phyloP scores from a whole-genome alignment of 1,140 invertebrate genomes.

The Drosophila pachea region DNA sequence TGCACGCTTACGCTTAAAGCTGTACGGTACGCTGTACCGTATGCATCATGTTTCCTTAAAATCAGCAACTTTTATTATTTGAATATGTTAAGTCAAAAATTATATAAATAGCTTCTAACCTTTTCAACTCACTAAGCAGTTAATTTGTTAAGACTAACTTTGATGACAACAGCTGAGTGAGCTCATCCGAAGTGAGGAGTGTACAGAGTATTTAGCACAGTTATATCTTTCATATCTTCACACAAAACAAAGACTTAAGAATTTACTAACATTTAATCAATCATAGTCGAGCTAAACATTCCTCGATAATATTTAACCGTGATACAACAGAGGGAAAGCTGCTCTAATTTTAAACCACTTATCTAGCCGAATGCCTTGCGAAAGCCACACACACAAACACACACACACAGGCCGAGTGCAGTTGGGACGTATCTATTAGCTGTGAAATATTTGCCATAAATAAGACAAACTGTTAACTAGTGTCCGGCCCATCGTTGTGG shows the following conservation, averaged over 20 bases:
- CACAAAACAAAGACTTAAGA: neutral
- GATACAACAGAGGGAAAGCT: conserved; percentile 46
- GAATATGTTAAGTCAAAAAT: too few species aligned
- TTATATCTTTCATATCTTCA: conserved; percentile 19
- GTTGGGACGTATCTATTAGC: conserved; percentile 9
- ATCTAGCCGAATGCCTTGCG: conserved; percentile 20
- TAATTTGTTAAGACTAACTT: conserved; percentile 21
- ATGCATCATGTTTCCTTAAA: too few species aligned
- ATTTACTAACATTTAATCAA: conserved; percentile 42
- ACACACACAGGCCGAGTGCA: conserved; percentile 26
- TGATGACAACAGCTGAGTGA: conserved; percentile 32
- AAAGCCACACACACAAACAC: conserved; percentile 48
- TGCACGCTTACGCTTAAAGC: too few species aligned
- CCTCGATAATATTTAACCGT: conserved; percentile 45
- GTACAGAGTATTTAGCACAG: too few species aligned
- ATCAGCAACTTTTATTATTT: too few species aligned
- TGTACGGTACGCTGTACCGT: too few species aligned
- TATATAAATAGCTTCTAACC: too few species aligned
- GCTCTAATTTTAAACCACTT: conserved; percentile 52
- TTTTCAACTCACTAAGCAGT: too few species aligned
- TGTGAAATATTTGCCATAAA: conserved; percentile 33
- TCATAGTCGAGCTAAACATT: conserved; percentile 47
- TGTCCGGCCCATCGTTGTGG: conserved; percentile 24
- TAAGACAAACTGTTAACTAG: conserved; percentile 36
- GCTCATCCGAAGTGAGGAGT: conserved; percentile 8